Evolutionary conservation across 2,888 invertebrate species (phyloP).

Genomic region (Magallana nippona): DNA sequence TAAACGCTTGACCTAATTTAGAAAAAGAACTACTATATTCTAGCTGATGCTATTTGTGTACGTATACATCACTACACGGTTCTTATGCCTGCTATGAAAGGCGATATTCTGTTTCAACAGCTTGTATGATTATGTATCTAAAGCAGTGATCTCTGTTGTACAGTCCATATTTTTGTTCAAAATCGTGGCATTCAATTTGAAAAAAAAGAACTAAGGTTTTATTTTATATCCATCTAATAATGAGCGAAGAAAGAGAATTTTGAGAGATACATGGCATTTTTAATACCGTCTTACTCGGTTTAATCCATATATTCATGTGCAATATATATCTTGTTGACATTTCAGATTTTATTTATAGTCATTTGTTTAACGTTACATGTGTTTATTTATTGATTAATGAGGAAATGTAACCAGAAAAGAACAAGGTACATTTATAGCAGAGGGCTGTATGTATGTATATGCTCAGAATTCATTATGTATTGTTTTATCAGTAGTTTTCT

Average conservation of each 20-base stretch:
- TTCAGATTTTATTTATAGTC: constrained; percentile 19
- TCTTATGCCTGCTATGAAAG: not conserved
- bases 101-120: not conserved
- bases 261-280: constrained; percentile 1
- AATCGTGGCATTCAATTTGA: not conserved
- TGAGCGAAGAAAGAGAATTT: not conserved
- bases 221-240: constrained; percentile 6
- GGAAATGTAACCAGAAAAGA: not conserved
- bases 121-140: constrained; percentile 5
- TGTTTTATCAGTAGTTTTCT: not conserved
- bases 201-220: not conserved
- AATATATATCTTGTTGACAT: constrained; percentile 24
- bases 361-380: constrained; percentile 15
- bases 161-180: not conserved
- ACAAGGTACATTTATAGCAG: not conserved
- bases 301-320: constrained; percentile 21
- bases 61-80: not conserved
- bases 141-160: constrained; percentile 8
- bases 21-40: not conserved
- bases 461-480: not conserved
- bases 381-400: constrained; percentile 11
- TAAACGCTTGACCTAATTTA: not conserved
- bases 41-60: not conserved
- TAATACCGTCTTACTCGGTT: constrained; percentile 1
- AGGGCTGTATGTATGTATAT: not conserved